Conservation (phyloP, 2,888 invertebrate genomes). For the Synergus umbraculus region DNA sequence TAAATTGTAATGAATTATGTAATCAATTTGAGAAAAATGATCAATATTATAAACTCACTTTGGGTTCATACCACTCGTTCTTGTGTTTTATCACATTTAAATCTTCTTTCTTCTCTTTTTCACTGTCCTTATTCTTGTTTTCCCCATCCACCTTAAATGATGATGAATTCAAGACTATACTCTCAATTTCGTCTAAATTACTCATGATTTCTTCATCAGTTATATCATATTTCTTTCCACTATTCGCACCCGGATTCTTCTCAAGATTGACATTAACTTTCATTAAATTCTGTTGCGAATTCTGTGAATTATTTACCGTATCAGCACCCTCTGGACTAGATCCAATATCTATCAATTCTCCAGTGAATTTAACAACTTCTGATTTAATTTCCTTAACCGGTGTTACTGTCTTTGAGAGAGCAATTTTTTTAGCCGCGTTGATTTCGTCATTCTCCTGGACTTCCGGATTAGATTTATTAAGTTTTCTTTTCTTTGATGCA, state of each 20-base stretch:
- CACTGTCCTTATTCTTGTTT: not conserved
- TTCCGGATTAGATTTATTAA: not conserved
- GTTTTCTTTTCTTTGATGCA: slow-evolving; percentile 15
- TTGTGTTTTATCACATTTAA: not conserved
- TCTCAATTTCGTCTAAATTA: slow-evolving; percentile 70
- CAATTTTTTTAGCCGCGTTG: not conserved
- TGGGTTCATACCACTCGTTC: slow-evolving; percentile 36
- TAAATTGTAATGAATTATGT: too few species aligned
- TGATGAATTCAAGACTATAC: slow-evolving; percentile 63
- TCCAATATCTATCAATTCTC: not conserved
- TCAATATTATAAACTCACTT: not conserved
- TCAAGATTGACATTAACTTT: not conserved
- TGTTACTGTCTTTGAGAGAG: not conserved
- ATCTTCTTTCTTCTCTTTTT: slow-evolving; percentile 10
- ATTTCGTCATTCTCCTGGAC: not conserved
- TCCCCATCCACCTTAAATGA: slow-evolving; percentile 48
- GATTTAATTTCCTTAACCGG: not conserved
- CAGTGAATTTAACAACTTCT: not conserved
- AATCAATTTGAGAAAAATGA: not conserved
- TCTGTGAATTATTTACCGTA: not conserved
- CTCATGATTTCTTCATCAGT: slow-evolving; percentile 69
- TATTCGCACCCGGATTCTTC: not conserved
- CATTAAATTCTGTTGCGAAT: not conserved
- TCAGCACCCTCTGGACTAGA: not conserved
- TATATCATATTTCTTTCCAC: slow-evolving; percentile 54